These are phyloP conservation scores for Epirrita christyi DNA, from an alignment of 2,888 invertebrate genomes.

Conservation along the genomic window DNA sequence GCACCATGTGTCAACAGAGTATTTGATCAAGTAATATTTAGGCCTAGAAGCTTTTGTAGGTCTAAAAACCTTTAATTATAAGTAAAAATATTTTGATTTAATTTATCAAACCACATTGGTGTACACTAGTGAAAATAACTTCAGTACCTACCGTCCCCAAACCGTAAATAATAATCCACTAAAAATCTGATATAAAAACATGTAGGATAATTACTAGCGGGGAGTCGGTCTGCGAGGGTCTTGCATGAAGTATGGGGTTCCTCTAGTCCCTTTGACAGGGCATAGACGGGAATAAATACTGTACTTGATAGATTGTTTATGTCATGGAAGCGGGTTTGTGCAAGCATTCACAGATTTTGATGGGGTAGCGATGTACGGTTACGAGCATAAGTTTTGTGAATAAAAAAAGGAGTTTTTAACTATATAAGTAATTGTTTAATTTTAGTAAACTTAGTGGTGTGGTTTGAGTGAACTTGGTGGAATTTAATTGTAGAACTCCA, in stretches of 20 bases:
- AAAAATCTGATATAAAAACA: conserved; percentile 82
- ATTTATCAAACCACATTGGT: conserved; percentile 35
- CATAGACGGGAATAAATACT: conserved; percentile 58
- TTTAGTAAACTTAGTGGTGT: no score
- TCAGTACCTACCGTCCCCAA: conserved; percentile 51
- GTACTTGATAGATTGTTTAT: conserved; percentile 78
- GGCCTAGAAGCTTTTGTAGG: neutral
- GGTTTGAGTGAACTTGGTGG: no score
- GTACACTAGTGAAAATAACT: conserved; percentile 35
- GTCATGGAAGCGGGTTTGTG: conserved; percentile 85
- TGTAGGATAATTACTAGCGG: conserved; percentile 81
- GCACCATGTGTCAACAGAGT: no score
- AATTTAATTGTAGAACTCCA: no score
- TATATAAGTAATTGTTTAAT: no score
- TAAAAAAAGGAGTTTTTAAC: no score
- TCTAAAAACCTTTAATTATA: neutral
- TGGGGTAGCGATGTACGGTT: conserved; percentile 76
- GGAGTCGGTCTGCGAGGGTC: conserved; percentile 72
- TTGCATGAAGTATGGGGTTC: conserved; percentile 64
- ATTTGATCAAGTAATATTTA: neutral
- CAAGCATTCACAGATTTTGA: conserved; percentile 85
- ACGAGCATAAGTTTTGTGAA: conserved; percentile 39
- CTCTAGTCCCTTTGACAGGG: conserved; percentile 46
- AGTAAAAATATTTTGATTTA: conserved; percentile 8
- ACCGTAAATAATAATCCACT: conserved; percentile 81